A percentile compares a stretch with the other conserved stretches of the same genome.
phyloP scores from a whole-genome alignment of 1,140 invertebrate species.

The Ruditapes philippinarum region DNA sequence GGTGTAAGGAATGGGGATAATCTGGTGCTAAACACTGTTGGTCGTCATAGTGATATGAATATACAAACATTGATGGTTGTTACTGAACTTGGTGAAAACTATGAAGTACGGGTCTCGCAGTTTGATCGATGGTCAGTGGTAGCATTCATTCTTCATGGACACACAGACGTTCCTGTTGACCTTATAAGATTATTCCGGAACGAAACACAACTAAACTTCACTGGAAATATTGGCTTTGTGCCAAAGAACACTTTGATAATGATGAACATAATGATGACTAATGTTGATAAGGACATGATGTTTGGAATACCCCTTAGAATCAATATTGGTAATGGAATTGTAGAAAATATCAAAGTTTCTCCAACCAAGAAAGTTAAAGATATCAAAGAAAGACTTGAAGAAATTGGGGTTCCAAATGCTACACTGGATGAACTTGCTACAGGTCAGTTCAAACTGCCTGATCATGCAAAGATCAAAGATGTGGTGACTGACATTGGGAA shows the following conservation, averaged over 20 bases:
- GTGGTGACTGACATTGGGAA: constrained; percentile 76
- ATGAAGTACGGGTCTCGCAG: constrained; percentile 74
- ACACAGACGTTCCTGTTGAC: constrained; percentile 81
- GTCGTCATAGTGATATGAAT: constrained; percentile 72
- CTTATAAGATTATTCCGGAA: constrained; percentile 77
- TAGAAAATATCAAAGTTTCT: constrained; percentile 76
- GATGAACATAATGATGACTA: constrained; percentile 75
- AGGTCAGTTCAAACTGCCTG: constrained; percentile 73
- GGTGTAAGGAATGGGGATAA: constrained; percentile 72
- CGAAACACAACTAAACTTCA: constrained; percentile 72
- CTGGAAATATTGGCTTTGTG: constrained; percentile 73
- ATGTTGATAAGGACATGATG: constrained; percentile 75
- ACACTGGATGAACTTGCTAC: constrained; percentile 73
- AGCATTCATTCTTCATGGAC: constrained; percentile 81
- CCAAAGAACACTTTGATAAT: constrained; percentile 60
- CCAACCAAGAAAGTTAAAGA: constrained; percentile 74
- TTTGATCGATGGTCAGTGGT: constrained; percentile 83
- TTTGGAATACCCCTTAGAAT: constrained; percentile 80
- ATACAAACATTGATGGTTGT: constrained; percentile 76
- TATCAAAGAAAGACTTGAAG: constrained; percentile 78
- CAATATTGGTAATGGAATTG: constrained; percentile 76
- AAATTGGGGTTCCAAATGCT: constrained; percentile 82
- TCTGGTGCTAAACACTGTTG: constrained; percentile 77
- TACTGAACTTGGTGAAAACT: constrained; percentile 72
- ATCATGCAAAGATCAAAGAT: constrained; percentile 72